Conservation (phyloP, 2,888 invertebrate genomes). For the Tachina grossa region DNA sequence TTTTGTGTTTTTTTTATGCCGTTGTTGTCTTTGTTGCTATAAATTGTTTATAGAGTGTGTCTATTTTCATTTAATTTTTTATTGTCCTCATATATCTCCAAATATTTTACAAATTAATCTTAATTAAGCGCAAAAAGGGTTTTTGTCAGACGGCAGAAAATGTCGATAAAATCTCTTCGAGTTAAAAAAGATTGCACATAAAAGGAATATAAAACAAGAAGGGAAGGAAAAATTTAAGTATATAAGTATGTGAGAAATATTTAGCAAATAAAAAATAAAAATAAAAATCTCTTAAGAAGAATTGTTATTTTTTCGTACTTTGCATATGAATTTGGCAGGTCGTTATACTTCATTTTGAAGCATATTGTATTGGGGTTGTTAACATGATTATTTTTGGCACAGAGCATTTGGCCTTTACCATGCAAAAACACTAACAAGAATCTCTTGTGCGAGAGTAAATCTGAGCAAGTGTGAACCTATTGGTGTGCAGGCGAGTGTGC, state of each 20-base stretch:
- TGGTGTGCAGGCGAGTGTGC: not conserved
- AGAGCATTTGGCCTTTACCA: constrained; percentile 55
- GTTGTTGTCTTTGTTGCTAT: constrained; percentile 39
- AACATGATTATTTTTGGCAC: constrained; percentile 67
- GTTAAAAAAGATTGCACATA: constrained; percentile 49
- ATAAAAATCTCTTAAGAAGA: constrained; percentile 56
- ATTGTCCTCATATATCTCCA: constrained; percentile 51
- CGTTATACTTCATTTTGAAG: constrained; percentile 60
- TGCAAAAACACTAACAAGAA: not conserved
- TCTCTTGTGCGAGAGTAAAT: constrained; percentile 26
- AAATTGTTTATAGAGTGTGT: constrained; percentile 68
- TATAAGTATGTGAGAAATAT: constrained; percentile 18
- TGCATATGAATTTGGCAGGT: constrained; percentile 71
- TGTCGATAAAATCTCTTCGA: constrained; percentile 60
- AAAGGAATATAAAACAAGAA: constrained; percentile 30
- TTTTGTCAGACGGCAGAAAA: constrained; percentile 24
- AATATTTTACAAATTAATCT: constrained; percentile 73
- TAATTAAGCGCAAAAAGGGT: constrained; percentile 74
- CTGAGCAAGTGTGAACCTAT: constrained; percentile 23
- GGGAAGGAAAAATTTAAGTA: not conserved
- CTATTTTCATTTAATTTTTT: constrained; percentile 46
- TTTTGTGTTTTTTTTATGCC: constrained; percentile 1
- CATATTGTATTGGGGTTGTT: constrained; percentile 69
- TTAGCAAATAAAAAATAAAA: not conserved
- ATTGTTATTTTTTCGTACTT: constrained; percentile 61